A percentile compares a stretch with the other conserved stretches of the same genome.
Evolutionary conservation across 1,140 invertebrate species (phyloP).

Genomic region (Drosophila kikkawai): DNA sequence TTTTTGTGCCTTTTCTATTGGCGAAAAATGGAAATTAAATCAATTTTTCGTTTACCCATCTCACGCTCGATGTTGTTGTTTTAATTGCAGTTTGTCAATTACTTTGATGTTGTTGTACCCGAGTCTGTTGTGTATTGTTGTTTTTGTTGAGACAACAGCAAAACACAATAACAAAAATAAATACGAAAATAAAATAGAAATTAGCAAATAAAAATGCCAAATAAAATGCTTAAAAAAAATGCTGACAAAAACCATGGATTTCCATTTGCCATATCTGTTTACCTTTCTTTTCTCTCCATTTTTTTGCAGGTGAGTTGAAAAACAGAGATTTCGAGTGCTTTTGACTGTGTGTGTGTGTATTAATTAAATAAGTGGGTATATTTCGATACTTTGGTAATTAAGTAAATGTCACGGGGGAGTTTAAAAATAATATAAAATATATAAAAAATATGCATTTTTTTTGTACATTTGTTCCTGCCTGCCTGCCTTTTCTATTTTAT

Average conservation of each 20-base stretch:
- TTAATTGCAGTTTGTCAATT: constrained; percentile 63
- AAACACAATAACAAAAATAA: constrained; percentile 1
- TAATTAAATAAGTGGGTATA: constrained; percentile 36
- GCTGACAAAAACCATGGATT: constrained; percentile 32
- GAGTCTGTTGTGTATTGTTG: constrained; percentile 24
- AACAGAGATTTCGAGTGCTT: constrained; percentile 28
- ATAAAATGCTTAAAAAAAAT: background rate
- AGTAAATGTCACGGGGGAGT: constrained; percentile 1
- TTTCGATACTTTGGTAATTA: constrained; percentile 29
- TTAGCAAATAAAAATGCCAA: constrained; percentile 8
- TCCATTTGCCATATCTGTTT: constrained; percentile 19
- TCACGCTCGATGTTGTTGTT: constrained; percentile 26
- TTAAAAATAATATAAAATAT: background rate
- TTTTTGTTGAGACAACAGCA: constrained; percentile 13
- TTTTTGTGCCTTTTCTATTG: constrained; percentile 28
- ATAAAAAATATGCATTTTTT: background rate
- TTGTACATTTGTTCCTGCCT: background rate
- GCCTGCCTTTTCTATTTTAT: constrained; percentile 11
- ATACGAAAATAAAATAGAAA: constrained; percentile 16
- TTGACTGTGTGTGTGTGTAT: constrained; percentile 3
- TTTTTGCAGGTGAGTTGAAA: constrained; percentile 60
- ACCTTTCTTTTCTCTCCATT: constrained; percentile 29
- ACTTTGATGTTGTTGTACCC: constrained; percentile 51
- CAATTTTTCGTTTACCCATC: constrained; percentile 44
- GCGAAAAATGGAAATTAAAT: constrained; percentile 62